Conservation (phyloP, 1,140 invertebrate genomes). For the Hirudo medicinalis region DNA sequence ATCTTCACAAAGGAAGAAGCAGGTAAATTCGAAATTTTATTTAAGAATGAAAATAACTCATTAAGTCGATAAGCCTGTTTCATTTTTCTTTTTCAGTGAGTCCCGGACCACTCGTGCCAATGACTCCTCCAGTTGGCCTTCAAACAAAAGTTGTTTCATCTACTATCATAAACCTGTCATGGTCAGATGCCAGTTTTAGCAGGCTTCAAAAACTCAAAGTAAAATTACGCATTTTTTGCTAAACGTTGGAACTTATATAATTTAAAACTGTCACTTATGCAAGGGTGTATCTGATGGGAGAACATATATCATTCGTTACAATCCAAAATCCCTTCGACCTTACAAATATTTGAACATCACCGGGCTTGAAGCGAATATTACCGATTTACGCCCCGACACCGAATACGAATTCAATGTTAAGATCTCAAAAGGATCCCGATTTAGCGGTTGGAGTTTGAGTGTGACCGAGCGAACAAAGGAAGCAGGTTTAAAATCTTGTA, state of each 20-base stretch:
- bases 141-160: constrained; percentile 72
- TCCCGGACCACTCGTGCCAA: constrained; percentile 40
- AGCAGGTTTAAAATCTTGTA: constrained; percentile 39
- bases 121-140: constrained; percentile 80
- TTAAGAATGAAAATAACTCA: neutral
- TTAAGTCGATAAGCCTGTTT: neutral
- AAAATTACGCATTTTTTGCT: neutral
- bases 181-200: constrained; percentile 71
- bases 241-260: neutral
- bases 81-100: constrained; percentile 19
- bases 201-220: constrained; percentile 17
- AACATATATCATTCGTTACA: constrained; percentile 64
- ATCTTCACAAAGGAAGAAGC: constrained; percentile 54
- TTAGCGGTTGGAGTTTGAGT: constrained; percentile 84
- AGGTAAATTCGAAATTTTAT: constrained; percentile 23
- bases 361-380: constrained; percentile 78
- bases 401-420: constrained; percentile 92
- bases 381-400: constrained; percentile 78
- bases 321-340: constrained; percentile 47
- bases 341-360: constrained; percentile 70
- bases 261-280: constrained; percentile 13
- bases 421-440: constrained; percentile 66
- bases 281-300: constrained; percentile 59
- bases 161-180: constrained; percentile 76
- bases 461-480: constrained; percentile 75